These are phyloP conservation scores for Falco biarmicus DNA, from an alignment of 2,797 vertebrate species.

Conservation along the genomic window DNA sequence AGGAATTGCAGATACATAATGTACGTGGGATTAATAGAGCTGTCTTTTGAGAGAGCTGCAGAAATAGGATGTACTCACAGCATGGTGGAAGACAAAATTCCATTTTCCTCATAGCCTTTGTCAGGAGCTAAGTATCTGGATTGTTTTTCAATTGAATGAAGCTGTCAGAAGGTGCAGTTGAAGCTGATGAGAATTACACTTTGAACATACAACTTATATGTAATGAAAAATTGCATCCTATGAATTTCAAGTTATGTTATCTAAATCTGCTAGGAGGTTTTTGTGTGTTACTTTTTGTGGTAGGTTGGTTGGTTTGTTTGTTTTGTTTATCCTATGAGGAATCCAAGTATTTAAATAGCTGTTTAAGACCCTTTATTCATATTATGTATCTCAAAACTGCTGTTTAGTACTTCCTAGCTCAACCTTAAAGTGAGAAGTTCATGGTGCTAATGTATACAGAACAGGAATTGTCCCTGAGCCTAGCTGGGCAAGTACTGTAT, in stretches of 20 bases:
- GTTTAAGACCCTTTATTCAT: neutral
- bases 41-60: neutral
- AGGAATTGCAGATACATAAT: neutral
- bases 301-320: neutral
- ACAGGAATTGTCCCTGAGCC: neutral
- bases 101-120: neutral
- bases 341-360: neutral
- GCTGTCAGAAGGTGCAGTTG: neutral
- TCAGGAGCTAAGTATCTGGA: neutral
- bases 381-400: neutral
- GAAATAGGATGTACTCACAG: neutral
- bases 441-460: neutral
- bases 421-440: neutral
- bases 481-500: neutral
- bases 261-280: neutral
- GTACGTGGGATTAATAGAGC: neutral
- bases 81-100: neutral
- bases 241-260: neutral
- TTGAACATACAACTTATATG: neutral
- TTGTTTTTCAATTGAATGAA: neutral
- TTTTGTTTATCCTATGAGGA: neutral
- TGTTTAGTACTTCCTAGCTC: neutral
- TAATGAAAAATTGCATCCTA: neutral
- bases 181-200: neutral
- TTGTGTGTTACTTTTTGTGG: neutral